A percentile compares a stretch with the other conserved stretches of the same genome.
These are phyloP conservation scores for Drosophila mimica DNA, from an alignment of 2,888 invertebrate species.

Conservation along the genomic window DNA sequence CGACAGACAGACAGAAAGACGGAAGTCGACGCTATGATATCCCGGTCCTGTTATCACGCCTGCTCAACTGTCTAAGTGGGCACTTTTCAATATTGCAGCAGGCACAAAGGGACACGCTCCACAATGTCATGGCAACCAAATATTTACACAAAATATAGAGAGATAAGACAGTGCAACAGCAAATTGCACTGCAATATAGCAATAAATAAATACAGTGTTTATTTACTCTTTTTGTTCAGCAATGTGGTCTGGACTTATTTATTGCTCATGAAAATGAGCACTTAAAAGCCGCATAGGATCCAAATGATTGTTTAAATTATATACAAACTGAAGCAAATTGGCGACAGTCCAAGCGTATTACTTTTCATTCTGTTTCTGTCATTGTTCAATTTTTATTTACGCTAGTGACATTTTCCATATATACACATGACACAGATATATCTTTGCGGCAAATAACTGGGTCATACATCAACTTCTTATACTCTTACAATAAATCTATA, in stretches of 20 bases:
- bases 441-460: conserved; percentile 37
- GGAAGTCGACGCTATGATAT: conserved; percentile 61
- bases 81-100: conserved; percentile 38
- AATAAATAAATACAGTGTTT: conserved; percentile 42
- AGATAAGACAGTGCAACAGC: conserved; percentile 37
- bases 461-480: conserved; percentile 45
- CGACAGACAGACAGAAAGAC: conserved; percentile 1
- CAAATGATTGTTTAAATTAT: conserved; percentile 42
- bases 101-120: conserved; percentile 1
- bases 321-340: conserved; percentile 44
- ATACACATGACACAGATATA: conserved; percentile 14
- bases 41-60: conserved; percentile 59
- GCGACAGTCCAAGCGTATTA: conserved; percentile 57
- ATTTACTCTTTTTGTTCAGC: conserved; percentile 28
- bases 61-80: conserved; percentile 52
- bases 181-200: conserved; percentile 46
- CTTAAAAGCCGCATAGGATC: conserved; percentile 44
- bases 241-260: conserved; percentile 30
- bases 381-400: conserved; percentile 58
- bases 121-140: conserved; percentile 60
- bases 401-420: conserved; percentile 60
- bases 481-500: conserved; percentile 21
- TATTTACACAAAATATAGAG: conserved; percentile 59
- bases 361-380: conserved; percentile 25
- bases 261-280: conserved; percentile 44